Evolutionary conservation across 2,888 invertebrate genomes (phyloP), one percentile per base, ranked within the genome.

Genomic region (Machimus rusticus): DNA sequence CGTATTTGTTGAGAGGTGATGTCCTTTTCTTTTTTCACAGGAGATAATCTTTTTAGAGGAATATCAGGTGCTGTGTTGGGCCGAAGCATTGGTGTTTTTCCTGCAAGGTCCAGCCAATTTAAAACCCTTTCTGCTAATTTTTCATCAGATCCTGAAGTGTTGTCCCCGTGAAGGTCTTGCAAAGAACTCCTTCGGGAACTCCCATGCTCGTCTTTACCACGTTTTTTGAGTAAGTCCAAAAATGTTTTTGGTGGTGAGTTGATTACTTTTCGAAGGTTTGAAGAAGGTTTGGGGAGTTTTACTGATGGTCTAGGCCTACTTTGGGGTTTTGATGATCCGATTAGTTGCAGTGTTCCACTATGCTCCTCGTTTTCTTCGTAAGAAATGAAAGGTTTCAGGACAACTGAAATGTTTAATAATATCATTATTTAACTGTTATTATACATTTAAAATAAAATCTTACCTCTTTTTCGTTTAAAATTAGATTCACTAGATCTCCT

Each of bases 81-180:
- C 39, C 87, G 85, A 37, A 87, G 51, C 8, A 90, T 90, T 19
- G 89, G 88, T 28, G 94, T 93, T 90, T 94, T 94, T 0, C 95
- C 95, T 0, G 96, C 96, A 87, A 96, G 92, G 91, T 97, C 96
- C 89, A 97, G 91, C 97, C 97, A 97, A 90, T 96, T 95, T 4
- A 97, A 92, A 0, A 97, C 97, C 86, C 96, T 93, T 88, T 97
- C 96, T 0, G 96, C 95, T 81, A 95, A 91, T 39, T 93, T 91
- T 81, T 93, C 92, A 57, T 92, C 92, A 0, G 92, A 91, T 12
- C 88, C 43, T 16, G 89, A 89, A 0, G 87, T 88, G 23, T 89
- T 81, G 1, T 88, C 37, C 4, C 89, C 88, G 23, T 89, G 89
- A 6, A 90, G 85, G 86, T 92, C 92, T 37, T 91, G 91, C 28